A percentile compares a stretch with the other conserved stretches of the same genome.
phyloP scores from a whole-genome alignment of 2,888 invertebrate genomes.

The Adela reaumurella region DNA sequence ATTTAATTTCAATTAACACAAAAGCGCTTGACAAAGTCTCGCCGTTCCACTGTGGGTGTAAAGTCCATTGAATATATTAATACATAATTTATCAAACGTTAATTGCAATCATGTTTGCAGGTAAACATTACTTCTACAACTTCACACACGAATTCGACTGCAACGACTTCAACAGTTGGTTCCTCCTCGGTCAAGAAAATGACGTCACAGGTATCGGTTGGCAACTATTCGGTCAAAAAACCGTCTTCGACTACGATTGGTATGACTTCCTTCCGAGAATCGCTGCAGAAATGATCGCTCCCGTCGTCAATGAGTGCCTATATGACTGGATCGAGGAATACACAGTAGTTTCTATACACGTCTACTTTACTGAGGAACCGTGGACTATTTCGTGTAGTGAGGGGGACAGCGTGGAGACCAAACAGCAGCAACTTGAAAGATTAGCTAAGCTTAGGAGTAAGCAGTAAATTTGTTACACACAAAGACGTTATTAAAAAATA shows the following conservation, averaged over 20 bases:
- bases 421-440: not conserved
- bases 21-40: no score
- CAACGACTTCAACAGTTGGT: constrained; percentile 8
- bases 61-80: no score
- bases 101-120: constrained; percentile 4
- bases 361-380: constrained; percentile 11
- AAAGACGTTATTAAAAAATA: no score
- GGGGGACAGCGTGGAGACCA: constrained; percentile 4
- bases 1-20: no score
- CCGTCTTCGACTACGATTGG: constrained; percentile 5
- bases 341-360: constrained; percentile 10
- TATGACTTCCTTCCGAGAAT: constrained; percentile 7
- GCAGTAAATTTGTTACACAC: no score
- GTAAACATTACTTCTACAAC: constrained; percentile 12
- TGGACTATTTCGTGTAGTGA: constrained; percentile 9
- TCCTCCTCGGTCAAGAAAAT: constrained; percentile 6
- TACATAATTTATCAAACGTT: no score
- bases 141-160: constrained; percentile 6
- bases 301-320: constrained; percentile 10
- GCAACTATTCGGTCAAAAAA: constrained; percentile 9
- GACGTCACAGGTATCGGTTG: constrained; percentile 11
- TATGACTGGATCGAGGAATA: constrained; percentile 8
- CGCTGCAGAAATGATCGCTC: constrained; percentile 6
- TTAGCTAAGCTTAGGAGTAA: not conserved
- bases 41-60: no score